These are phyloP conservation scores for Scomber colias DNA, from an alignment of 2,113 vertebrate genomes.

Conservation along the genomic window DNA sequence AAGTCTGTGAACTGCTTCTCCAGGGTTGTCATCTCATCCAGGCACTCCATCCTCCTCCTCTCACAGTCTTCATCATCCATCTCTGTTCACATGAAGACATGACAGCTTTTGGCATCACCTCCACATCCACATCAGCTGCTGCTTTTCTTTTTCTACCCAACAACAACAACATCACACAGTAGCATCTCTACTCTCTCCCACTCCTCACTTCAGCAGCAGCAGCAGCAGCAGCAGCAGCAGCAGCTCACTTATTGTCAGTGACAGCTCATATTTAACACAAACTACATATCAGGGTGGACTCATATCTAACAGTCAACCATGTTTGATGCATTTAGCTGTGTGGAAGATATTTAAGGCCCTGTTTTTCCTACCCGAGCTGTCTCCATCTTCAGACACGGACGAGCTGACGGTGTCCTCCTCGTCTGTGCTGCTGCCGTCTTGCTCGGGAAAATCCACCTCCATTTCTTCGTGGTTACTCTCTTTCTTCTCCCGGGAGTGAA, in stretches of 20 bases:
- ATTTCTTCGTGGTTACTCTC: constrained; percentile 96
- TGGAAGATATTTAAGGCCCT: constrained; percentile 48
- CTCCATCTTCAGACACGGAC: constrained; percentile 97
- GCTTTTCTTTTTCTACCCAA: neutral
- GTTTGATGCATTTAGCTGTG: neutral
- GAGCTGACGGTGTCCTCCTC: constrained; percentile 98
- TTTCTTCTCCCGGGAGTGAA: constrained; percentile 96
- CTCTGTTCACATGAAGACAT: constrained; percentile 83
- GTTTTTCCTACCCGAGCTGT: constrained; percentile 90
- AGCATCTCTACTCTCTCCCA: too few relatives aligned
- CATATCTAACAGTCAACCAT: neutral
- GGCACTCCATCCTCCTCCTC: constrained; percentile 97
- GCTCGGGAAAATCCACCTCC: constrained; percentile 97
- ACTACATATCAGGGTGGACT: rapidly evolving
- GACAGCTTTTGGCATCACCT: neutral
- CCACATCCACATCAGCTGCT: neutral
- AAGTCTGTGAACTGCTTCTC: constrained; percentile 99
- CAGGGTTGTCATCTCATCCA: constrained; percentile 99
- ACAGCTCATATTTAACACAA: neutral
- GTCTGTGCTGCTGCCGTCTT: constrained; percentile 95
- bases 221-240: too few relatives aligned
- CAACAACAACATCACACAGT: too few relatives aligned
- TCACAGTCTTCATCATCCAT: constrained; percentile 99
- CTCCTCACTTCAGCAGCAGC: neutral
- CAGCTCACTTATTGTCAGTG: too few relatives aligned